Base-by-base conservation (phyloP, 2,797 vertebrate genomes). In the Tokudaia muenninki region DNA sequence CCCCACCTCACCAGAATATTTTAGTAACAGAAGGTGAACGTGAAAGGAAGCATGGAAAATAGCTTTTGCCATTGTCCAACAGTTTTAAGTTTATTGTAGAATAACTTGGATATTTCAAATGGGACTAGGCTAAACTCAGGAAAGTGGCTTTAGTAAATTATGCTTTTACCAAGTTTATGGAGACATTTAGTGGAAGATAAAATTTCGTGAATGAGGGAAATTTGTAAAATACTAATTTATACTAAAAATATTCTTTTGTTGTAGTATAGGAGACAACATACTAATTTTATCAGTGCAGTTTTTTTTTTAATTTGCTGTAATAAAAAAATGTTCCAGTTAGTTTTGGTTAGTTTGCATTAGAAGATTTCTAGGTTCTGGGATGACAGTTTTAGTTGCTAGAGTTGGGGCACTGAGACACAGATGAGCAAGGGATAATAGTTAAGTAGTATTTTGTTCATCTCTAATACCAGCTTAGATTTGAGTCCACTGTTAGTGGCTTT, bases 41-140 rank as follows among this genome's bases (percentile, higher is more conserved):
- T 86, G 72, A 86, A 92, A 95, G 59, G 37, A 92, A 94, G 44
- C 19, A 16, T 82, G 83, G 63, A 79, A 97, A 94, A 87, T 91
- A 87, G 44, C n/a, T 92, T 31, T 96, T 94, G 72, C 67, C 55
- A 44, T 91, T 97, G 87, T 79, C 83, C 87, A 89, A 50, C 61
- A 75, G 5, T 83, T 90, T 87, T 77, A 94, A 93, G 19, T 87
- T 70, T 92, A 86, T 34, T 90, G 26, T 41, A 61, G n/a, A 47
- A 90, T 83, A 75, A 87, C 31, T 83, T 83, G 31, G 83, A 87
- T 21, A 17, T 96, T 97, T 92, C 95, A 87, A 81, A 78, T 0
- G 11, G 55, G 29, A 93, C 50, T 94, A 94, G 29, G 19, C 37
- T 93, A 65, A 34, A 34, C 6, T 89, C 70, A 92, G 22, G 31